These are phyloP conservation scores for Zaprionus gabonicus DNA, from an alignment of 1,140 invertebrate genomes.

Conservation along the genomic window DNA sequence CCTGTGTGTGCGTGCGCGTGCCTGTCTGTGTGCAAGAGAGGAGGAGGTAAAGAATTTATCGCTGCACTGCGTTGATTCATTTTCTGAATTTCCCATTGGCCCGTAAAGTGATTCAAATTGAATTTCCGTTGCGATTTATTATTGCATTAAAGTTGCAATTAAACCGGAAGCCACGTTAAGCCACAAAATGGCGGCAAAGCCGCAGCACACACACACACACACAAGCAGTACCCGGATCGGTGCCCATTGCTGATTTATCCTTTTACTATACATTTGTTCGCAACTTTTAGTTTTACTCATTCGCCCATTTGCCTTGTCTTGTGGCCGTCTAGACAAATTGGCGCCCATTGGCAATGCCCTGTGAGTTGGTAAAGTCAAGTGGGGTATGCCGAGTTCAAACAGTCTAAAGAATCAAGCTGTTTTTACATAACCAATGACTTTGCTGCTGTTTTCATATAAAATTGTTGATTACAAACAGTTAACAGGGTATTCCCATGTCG, in stretches of 20 bases:
- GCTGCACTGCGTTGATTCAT: slow-evolving; percentile 37
- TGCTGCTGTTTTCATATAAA: neutral
- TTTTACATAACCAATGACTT: neutral
- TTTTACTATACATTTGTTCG: slow-evolving; percentile 9
- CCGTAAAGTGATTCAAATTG: slow-evolving; percentile 60
- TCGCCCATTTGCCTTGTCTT: slow-evolving; percentile 37
- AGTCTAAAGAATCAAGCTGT: neutral
- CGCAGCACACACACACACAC: neutral
- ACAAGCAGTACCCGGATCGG: neutral
- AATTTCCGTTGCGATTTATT: slow-evolving; percentile 43
- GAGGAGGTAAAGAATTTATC: slow-evolving; percentile 51
- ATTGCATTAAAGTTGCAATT: slow-evolving; percentile 52
- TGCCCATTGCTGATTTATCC: slow-evolving; percentile 1
- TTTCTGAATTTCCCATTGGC: slow-evolving; percentile 10
- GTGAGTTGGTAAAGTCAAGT: neutral
- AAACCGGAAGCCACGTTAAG: slow-evolving; percentile 1
- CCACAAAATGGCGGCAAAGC: slow-evolving; percentile 6
- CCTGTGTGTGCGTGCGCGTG: slow-evolving; percentile 6
- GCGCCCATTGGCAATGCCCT: slow-evolving; percentile 49
- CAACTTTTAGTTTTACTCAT: slow-evolving; percentile 19
- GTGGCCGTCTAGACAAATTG: slow-evolving; percentile 69
- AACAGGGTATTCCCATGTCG: neutral
- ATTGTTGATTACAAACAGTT: too few relatives aligned
- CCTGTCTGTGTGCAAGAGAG: slow-evolving; percentile 23
- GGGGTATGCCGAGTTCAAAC: neutral